phyloP scores from a whole-genome alignment of 2,888 invertebrate genomes.

The Drepanosiphum platanoidis region DNA sequence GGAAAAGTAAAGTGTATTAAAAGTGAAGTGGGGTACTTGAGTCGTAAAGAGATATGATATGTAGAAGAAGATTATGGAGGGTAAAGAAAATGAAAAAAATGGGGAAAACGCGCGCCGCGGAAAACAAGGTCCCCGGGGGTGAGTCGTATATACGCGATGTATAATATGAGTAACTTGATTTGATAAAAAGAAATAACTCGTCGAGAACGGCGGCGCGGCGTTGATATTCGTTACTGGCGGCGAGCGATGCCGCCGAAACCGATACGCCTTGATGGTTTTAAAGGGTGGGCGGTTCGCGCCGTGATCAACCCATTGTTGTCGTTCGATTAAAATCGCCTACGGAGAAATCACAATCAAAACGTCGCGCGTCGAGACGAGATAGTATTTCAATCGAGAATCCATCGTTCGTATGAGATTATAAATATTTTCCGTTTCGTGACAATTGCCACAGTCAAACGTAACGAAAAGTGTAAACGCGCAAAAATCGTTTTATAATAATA shows the following conservation, averaged over 20 bases:
- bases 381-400: too few species aligned
- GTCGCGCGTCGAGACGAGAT: too few species aligned
- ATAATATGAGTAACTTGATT: neutral
- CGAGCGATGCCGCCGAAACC: neutral
- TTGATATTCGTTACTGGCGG: neutral
- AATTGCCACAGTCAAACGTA: too few species aligned
- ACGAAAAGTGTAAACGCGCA: too few species aligned
- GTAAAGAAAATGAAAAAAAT: neutral
- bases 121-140: neutral
- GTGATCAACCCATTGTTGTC: too few species aligned
- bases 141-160: neutral
- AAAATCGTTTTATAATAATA: too few species aligned
- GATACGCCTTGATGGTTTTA: neutral
- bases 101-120: neutral
- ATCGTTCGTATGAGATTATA: too few species aligned
- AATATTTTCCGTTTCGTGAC: too few species aligned
- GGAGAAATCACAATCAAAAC: too few species aligned
- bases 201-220: neutral
- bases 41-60: slow-evolving; percentile 23
- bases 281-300: too few species aligned
- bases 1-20: slow-evolving; percentile 15
- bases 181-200: neutral
- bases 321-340: too few species aligned
- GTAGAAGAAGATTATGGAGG: slow-evolving; percentile 4
- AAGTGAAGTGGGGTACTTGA: slow-evolving; percentile 10